A percentile compares a stretch with the other conserved stretches of the same genome.
phyloP scores from a whole-genome alignment of 2,797 vertebrate genomes.

The Rhadinocentrus ornatus region DNA sequence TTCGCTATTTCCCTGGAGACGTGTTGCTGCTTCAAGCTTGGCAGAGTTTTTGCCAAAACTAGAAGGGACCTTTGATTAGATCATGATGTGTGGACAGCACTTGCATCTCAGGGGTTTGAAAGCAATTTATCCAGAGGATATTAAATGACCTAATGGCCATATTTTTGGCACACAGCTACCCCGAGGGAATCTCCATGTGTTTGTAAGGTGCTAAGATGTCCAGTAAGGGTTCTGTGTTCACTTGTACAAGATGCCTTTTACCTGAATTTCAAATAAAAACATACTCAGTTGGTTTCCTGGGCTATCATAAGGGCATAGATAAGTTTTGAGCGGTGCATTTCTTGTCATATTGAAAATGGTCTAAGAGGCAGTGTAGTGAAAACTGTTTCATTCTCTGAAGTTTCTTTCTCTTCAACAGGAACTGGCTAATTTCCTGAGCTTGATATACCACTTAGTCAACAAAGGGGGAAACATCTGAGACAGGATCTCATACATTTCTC shows the following conservation, averaged over 20 bases:
- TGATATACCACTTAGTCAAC: conserved; percentile 77
- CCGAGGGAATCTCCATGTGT: conserved; percentile 48
- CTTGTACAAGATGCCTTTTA: conserved; percentile 2
- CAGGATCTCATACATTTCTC: conserved; percentile 65
- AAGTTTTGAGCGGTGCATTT: conserved; percentile 21
- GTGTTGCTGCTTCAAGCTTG: conserved; percentile 61
- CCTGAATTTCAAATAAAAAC: conserved; percentile 27
- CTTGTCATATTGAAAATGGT: conserved; percentile 43
- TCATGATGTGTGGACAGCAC: conserved; percentile 75
- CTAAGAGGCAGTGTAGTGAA: conserved; percentile 42
- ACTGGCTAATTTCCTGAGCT: conserved; percentile 85
- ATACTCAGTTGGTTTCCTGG: conserved; percentile 14
- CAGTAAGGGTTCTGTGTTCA: neutral
- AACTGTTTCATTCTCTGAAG: conserved; percentile 52
- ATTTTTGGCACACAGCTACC: conserved; percentile 69
- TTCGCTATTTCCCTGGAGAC: conserved; percentile 75
- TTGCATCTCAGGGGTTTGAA: conserved; percentile 59
- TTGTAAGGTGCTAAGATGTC: conserved; percentile 35
- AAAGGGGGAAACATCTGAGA: conserved; percentile 75
- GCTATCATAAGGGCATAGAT: conserved; percentile 10
- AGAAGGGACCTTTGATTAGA: conserved; percentile 70
- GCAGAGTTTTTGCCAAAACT: conserved; percentile 54
- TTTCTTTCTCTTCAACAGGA: conserved; percentile 79
- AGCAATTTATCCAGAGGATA: conserved; percentile 76
- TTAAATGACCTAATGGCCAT: conserved; percentile 77